Evolutionary conservation across 2,888 invertebrate genomes (phyloP), one percentile per base, ranked within the genome.

Genomic region (Leucoptera coffeella): DNA sequence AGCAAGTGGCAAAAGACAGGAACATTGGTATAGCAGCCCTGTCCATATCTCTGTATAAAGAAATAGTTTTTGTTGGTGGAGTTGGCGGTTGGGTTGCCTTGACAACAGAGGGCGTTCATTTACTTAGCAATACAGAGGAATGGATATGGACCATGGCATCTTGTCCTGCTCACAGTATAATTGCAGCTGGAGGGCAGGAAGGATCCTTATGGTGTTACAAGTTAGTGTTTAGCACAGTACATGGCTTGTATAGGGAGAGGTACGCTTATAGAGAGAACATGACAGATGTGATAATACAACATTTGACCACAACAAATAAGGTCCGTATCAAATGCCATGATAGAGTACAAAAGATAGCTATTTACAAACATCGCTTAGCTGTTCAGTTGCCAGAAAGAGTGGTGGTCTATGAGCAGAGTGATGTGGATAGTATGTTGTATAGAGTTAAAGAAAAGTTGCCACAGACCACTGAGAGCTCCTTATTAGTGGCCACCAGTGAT

Each of bases 261-360:
- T 92, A 96, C 51, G 96, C 96, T 1, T 86, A 81, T 59, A 77
- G 97, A 32, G 96, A 97, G 59, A 93, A 94, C 48, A 95, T 99
- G 94, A 97, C 96, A 2, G 99, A 99, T 56, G 93, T 99, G 13
- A 93, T 97, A 32, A 92, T 99, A 40, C 69, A 67, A 22, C 67
- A 67, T 29, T 51, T 69, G 12, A 65, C 61, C 2, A 49, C 54
- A 0, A 65, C 65, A 9, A 56, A 45, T 37, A 69, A 65, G 35
- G 65, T 95, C 19, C 77, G 93, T 32, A 97, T 99, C 30, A 94
- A 94, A 53, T 99, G 97, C 42, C 80, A 95, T 39, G 97, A 99
- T 67, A 74, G 96, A 20, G 94, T 99, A 29, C 91, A 92, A 56
- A 95, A 94, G 64, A 89, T 96, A 39, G 93, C 94, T 1, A 90